A percentile compares a stretch with the other conserved stretches of the same genome.
phyloP scores from a whole-genome alignment of 2,113 vertebrate species.

The Menura novaehollandiae region DNA sequence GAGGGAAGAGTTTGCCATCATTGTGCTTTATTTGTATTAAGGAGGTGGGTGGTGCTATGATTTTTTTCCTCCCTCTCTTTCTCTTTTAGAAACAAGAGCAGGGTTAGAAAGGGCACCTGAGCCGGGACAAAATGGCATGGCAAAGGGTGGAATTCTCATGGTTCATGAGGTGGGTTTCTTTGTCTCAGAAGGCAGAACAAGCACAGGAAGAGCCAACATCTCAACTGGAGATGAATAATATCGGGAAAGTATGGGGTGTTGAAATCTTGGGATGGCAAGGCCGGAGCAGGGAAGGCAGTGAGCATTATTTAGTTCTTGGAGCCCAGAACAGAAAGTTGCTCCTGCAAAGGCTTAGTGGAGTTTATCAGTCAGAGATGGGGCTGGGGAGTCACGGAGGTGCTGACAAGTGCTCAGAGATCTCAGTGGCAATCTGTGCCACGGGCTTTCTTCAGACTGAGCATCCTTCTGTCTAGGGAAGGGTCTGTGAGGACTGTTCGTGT shows the following conservation, averaged over 20 bases:
- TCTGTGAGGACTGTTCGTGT: accelerated
- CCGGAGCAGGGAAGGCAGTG: not conserved
- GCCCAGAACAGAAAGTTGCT: not conserved
- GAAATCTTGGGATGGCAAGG: accelerated
- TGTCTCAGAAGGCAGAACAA: not conserved
- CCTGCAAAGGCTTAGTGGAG: not conserved
- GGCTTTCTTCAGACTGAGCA: accelerated
- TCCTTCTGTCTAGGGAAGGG: not conserved
- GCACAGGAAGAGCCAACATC: not conserved
- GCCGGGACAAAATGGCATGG: not conserved
- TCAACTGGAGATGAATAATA: not conserved
- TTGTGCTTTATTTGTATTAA: slow-evolving; percentile 2
- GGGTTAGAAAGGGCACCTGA: not conserved
- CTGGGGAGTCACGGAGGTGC: accelerated
- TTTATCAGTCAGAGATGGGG: accelerated
- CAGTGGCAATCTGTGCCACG: too few species aligned
- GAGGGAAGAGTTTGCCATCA: slow-evolving; percentile 25
- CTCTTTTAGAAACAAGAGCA: not conserved
- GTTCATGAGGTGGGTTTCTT: accelerated
- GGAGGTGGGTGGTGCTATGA: not conserved
- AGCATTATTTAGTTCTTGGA: accelerated
- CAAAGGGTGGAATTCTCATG: not conserved
- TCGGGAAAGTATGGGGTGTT: accelerated
- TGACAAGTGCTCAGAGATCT: not conserved
- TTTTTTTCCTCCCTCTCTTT: not conserved